Evolutionary conservation across 2,113 vertebrate species (phyloP).

Genomic region (Zeus faber): DNA sequence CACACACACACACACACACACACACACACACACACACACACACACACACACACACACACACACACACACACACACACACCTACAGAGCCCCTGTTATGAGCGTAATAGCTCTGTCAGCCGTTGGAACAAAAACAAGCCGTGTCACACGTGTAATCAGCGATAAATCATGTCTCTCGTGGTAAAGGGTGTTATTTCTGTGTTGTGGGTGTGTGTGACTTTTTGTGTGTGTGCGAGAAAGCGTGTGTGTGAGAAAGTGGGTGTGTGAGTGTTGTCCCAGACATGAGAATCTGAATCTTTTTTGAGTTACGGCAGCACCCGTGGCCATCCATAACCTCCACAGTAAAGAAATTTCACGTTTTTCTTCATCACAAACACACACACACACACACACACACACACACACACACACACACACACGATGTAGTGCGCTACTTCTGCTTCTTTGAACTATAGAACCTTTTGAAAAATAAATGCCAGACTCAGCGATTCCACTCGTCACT

Average conservation of each 20-base stretch:
- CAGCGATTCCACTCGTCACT: too few relatives aligned
- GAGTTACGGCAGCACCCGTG: conserved; percentile 16
- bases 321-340: conserved; percentile 10
- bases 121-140: conserved; percentile 37
- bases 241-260: too few relatives aligned
- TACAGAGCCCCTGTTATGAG: conserved; percentile 20
- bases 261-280: conserved; percentile 13
- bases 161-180: conserved; percentile 47
- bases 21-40: conserved; percentile 13
- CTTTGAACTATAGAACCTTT: neutral
- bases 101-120: conserved; percentile 34
- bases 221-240: too few relatives aligned
- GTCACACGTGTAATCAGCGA: conserved; percentile 37
- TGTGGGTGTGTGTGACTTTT: too few relatives aligned
- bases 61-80: neutral
- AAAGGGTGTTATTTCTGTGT: too few relatives aligned
- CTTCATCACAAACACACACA: neutral
- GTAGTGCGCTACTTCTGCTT: neutral
- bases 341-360: conserved; percentile 25
- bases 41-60: conserved; percentile 24
- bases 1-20: conserved; percentile 14
- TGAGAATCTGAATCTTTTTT: neutral
- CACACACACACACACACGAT: neutral
- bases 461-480: too few relatives aligned
- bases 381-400: conserved; percentile 12